These are phyloP conservation scores for Anguilla obscura DNA, from an alignment of 2,797 vertebrate genomes.

Conservation along the genomic window DNA sequence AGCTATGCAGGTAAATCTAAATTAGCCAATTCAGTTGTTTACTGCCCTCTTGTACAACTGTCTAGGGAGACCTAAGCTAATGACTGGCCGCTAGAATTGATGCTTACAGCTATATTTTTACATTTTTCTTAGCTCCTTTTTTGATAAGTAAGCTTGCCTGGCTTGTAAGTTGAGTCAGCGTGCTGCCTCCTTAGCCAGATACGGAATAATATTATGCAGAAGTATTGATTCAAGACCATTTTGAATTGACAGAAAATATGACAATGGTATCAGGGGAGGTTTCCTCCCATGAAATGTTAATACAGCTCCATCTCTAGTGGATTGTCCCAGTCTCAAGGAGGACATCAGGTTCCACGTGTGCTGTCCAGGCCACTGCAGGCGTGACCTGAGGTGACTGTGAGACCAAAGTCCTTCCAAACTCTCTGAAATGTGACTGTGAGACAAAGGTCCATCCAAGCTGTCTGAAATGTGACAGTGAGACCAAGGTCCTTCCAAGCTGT, in stretches of 20 bases:
- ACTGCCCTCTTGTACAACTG: too few species aligned
- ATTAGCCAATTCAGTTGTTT: not conserved
- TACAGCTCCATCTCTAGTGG: not conserved
- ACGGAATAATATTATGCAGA: not conserved
- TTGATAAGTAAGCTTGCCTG: not conserved
- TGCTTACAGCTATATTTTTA: not conserved
- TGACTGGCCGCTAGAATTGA: not conserved
- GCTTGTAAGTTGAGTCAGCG: not conserved
- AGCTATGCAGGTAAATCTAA: not conserved
- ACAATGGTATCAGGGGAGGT: not conserved
- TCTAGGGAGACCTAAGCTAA: not conserved
- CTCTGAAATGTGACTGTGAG: not conserved
- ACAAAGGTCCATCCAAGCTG: too few species aligned
- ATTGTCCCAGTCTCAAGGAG: not conserved
- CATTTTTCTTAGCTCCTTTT: not conserved
- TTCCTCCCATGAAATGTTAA: not conserved
- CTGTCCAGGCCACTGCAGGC: not conserved
- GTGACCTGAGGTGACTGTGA: not conserved
- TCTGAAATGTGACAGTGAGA: too few species aligned
- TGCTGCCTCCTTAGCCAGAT: not conserved
- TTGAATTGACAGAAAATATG: not conserved
- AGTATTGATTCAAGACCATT: not conserved
- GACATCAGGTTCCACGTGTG: not conserved
- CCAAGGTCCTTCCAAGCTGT: too few species aligned
- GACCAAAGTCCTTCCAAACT: not conserved